Percentiles rank a stretch among this genome's conserved stretches.
These are phyloP conservation scores for Tuberolachnus salignus DNA, from an alignment of 2,888 invertebrate species.

Conservation along the genomic window DNA sequence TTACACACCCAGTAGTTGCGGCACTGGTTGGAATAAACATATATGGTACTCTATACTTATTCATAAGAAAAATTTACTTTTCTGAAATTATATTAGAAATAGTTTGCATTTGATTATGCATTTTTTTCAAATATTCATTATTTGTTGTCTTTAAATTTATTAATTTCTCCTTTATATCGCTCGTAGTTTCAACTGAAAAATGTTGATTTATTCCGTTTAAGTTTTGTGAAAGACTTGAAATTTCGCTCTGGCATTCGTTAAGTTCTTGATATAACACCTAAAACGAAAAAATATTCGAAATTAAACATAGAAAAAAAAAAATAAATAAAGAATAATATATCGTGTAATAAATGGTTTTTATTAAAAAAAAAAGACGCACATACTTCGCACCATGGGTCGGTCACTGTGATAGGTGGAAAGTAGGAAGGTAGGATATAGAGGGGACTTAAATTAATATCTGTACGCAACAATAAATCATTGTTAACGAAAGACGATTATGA, in stretches of 20 bases:
- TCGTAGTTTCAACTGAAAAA: constrained; percentile 46
- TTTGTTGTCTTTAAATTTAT: constrained; percentile 20
- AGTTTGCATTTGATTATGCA: constrained; percentile 36
- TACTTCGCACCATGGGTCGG: no score
- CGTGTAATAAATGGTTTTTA: no score
- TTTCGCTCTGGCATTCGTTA: constrained; percentile 45
- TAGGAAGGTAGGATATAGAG: no score
- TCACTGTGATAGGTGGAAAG: no score
- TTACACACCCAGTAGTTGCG: no score
- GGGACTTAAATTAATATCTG: no score
- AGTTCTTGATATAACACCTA: constrained; percentile 46
- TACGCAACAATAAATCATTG: no score
- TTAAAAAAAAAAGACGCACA: no score
- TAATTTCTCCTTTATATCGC: constrained; percentile 27
- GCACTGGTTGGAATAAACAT: no score
- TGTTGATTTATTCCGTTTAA: constrained; percentile 35
- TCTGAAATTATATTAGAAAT: constrained; percentile 39
- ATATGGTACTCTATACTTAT: no score
- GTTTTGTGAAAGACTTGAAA: constrained; percentile 33
- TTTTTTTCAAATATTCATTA: constrained; percentile 34
- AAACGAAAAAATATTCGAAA: not conserved
- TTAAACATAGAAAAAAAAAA: not conserved
- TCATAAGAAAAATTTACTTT: constrained; percentile 28
- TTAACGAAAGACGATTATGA: no score
- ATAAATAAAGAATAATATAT: not conserved